A percentile compares a stretch with the other conserved stretches of the same genome.
Evolutionary conservation across 2,113 vertebrate genomes (phyloP).

Genomic region (Laticauda colubrina): DNA sequence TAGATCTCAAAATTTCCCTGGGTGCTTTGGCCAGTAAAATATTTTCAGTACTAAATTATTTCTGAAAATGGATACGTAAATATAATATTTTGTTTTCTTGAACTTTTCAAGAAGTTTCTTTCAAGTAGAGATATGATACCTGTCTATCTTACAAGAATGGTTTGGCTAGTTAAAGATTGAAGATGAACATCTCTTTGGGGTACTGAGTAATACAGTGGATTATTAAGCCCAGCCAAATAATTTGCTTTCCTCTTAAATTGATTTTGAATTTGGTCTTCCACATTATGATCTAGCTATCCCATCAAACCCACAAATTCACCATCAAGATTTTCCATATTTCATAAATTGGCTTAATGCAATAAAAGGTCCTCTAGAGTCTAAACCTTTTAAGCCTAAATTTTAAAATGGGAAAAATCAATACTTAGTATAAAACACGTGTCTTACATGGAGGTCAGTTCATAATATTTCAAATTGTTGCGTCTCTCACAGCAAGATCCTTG

Average conservation of each 20-base stretch:
- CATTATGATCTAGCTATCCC: conserved; percentile 18
- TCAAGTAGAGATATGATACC: conserved; percentile 42
- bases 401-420: not conserved
- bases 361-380: not conserved
- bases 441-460: not conserved
- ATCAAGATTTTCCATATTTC: fast-evolving
- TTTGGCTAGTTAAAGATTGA: conserved; percentile 38
- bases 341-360: not conserved
- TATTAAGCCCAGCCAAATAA: not conserved
- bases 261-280: conserved; percentile 32
- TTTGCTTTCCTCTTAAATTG: conserved; percentile 32
- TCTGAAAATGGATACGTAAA: not conserved
- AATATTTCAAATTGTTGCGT: not conserved
- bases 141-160: conserved; percentile 56
- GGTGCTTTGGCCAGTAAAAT: not conserved
- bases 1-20: not conserved
- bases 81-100: not conserved
- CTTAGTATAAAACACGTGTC: not conserved
- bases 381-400: not conserved
- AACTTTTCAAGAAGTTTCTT: conserved; percentile 31
- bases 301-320: conserved; percentile 13
- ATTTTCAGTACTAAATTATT: not conserved
- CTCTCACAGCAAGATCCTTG: not conserved
- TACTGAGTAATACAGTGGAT: conserved; percentile 35
- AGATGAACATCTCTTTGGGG: conserved; percentile 31